These are phyloP conservation scores for Paramormyrops kingsleyae DNA, from an alignment of 2,113 vertebrate genomes.

Conservation along the genomic window DNA sequence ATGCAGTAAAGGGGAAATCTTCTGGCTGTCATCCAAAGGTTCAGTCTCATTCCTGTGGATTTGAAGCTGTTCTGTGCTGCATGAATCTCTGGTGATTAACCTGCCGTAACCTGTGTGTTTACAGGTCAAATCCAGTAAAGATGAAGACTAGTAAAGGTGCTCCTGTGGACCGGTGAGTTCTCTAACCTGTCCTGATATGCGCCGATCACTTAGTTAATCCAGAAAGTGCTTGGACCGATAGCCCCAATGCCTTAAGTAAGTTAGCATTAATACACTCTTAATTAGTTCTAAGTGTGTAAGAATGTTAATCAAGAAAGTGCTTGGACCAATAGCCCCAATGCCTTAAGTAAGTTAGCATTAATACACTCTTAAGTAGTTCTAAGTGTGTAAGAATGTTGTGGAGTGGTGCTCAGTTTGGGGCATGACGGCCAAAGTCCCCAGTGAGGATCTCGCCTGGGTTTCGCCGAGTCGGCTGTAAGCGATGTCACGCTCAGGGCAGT, in stretches of 20 bases:
- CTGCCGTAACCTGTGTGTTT: background rate
- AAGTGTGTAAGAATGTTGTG: background rate
- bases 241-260: background rate
- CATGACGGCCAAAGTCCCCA: background rate
- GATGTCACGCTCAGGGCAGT: background rate
- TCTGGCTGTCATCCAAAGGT: background rate
- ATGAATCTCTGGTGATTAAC: background rate
- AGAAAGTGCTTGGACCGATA: background rate
- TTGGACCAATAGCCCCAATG: background rate
- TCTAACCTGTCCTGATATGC: background rate
- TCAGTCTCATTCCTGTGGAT: background rate
- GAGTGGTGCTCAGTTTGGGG: background rate
- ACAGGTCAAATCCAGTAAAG: background rate
- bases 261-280: background rate
- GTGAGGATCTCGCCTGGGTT: background rate
- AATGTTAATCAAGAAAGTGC: background rate
- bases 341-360: background rate
- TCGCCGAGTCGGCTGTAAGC: background rate
- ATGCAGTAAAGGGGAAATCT: background rate
- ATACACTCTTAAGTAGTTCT: background rate
- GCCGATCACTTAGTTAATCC: background rate
- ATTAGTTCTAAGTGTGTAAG: background rate
- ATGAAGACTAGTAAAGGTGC: slow-evolving; percentile 6
- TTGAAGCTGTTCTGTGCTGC: background rate
- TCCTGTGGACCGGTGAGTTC: slow-evolving; percentile 8